Base-by-base conservation (phyloP, 2,888 invertebrate species). In the Didymodactylos carnosus region DNA sequence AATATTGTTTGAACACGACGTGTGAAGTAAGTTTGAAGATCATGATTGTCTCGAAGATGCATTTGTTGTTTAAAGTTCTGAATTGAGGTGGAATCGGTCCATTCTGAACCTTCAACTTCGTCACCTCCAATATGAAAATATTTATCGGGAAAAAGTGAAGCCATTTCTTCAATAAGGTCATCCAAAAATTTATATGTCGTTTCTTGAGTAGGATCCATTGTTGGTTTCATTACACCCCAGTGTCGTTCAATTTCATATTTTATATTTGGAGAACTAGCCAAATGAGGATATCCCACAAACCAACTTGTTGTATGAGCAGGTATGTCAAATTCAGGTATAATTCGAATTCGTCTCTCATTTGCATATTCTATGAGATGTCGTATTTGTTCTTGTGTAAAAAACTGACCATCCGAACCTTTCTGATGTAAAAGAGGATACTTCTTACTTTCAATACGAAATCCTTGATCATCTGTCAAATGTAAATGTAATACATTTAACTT, bases 301-400 rank as follows among this genome's bases (percentile, higher is more conserved):
- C 81, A 79, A 7, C 83, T 83, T 75, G 79, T 79, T 0, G 82
- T 81, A 77, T 83, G 83, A 69, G 82, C 83, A 29, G 75, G 75
- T 27, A 62, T 62, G 39, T 75, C 75, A 35, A 75, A 75, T 72
- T 75, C 75, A 35, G 62, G 62, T 35, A 62, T 11, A 14, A 75
- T 39, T 39, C 75, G 27, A 14, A 75, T 75, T 69, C 75, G 69
- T 70, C 75, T 43, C 13, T 72, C 23, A 39, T 49, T 39, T 23
- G 72, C 72, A 69, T 46, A 74, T 35, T 75, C 75, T 29, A 72
- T 72, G n/a, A 75, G 39, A n/a, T 72, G 29, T 46, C 39, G 23
- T 23, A 75, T 70, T 35, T 75, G 70, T 39, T 73, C 27, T 27
- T 41, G 73, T 29, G 70, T 69, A 69, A 70, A 75, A 39, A 72